These are phyloP conservation scores for Holothuria scabra DNA, from an alignment of 53 echinoderm and acorn worm genomes.

Conservation along the genomic window DNA sequence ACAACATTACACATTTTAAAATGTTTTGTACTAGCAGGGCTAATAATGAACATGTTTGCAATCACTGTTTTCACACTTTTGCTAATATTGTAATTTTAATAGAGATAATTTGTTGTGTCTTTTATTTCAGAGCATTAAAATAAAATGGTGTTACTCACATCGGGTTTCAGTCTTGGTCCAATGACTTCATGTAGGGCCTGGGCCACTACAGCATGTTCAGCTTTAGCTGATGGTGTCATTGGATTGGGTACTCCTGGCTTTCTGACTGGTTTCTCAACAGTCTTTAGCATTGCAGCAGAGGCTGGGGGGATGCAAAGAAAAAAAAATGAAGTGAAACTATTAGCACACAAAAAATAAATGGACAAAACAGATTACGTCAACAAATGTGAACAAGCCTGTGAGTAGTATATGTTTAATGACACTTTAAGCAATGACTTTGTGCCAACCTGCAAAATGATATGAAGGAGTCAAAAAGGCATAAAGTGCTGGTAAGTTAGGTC, in stretches of 20 bases:
- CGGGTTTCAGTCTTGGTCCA: slow-evolving; percentile 93
- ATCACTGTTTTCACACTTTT: too few relatives aligned
- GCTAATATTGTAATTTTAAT: too few relatives aligned
- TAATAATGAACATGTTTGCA: too few relatives aligned
- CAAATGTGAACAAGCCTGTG: neutral
- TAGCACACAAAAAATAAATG: too few relatives aligned
- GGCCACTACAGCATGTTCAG: slow-evolving; percentile 95
- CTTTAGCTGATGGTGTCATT: slow-evolving; percentile 91
- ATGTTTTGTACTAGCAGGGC: too few relatives aligned
- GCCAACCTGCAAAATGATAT: too few relatives aligned
- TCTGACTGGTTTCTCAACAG: slow-evolving; percentile 78
- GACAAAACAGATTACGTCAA: neutral
- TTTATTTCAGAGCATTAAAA: too few relatives aligned
- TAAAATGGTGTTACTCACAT: slow-evolving; percentile 64
- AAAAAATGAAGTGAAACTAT: neutral
- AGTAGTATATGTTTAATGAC: neutral
- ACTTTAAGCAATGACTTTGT: neutral
- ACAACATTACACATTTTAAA: too few relatives aligned
- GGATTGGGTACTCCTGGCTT: slow-evolving; percentile 82
- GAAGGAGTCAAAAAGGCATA: too few relatives aligned
- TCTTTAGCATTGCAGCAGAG: slow-evolving; percentile 87
- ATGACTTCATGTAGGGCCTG: slow-evolving; percentile 94
- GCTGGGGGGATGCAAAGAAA: slow-evolving; percentile 39
- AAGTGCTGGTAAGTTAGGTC: too few relatives aligned
- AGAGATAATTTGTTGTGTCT: too few relatives aligned